Base-by-base conservation (phyloP, 1,140 invertebrate species). In the Nasonia longicornis region DNA sequence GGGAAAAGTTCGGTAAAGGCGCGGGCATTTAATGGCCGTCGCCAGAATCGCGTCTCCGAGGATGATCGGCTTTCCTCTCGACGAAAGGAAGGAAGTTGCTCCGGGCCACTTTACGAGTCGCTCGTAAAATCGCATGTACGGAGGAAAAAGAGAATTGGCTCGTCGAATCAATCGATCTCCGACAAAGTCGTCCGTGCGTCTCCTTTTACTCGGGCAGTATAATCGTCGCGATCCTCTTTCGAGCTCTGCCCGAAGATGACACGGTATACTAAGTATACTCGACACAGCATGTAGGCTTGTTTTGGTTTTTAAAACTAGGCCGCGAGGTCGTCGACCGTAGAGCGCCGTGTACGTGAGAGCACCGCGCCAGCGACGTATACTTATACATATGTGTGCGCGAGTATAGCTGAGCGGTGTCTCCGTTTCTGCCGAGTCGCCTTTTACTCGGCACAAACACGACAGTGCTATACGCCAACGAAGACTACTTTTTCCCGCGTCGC, bases 231-330 rank as follows among this genome's bases (percentile, higher is more conserved):
- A 42, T 42, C 26, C 12, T 58, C 29, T 48, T 11, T 31, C 48
- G 22, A 29, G 7, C 48, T 75, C 52, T 42, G 31, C 31, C 20
- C 14, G 38, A 42, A 7, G 38, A 42, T 42, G 31, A 35, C 31
- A 8, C 10, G 38, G 38, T 42, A 42, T 42, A 35, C 0, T 42
- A 42, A 35, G 31, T 42, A 42, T 10, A 42, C 22, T 48, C 77
- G 75, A 64, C 58, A 73, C 58, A 73, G 83, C 78, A 67, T 76
- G 79, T 84, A 81, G 84, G 84, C 87, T 88, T 89, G 87, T 88
- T 89, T 89, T 89, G 87, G 84, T 88, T 89, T 87, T 87, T 82
- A 86, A 88, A 89, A 87, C 87, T 89, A 88, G 88, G 88, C 85
- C 88, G 86, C 83, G 83, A 81, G 88, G 85, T 88, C 88, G 83